Evolutionary conservation across 2,113 vertebrate genomes (phyloP), one percentile per base, ranked within the genome.

Genomic region (Pteruthius melanotis): DNA sequence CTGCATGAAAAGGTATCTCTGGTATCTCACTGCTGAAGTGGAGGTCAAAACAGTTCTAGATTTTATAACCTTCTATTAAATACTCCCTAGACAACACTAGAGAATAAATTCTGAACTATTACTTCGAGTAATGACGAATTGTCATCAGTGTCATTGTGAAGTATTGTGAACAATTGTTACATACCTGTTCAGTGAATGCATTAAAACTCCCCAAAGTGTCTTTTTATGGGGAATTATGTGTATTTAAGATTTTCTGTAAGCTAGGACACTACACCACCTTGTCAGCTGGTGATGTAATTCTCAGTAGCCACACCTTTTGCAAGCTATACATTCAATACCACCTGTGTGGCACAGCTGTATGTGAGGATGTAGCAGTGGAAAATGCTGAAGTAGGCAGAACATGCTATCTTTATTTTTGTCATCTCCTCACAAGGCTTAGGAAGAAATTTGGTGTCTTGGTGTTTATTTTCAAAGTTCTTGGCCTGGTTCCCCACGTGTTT

Each of bases 261-360:
- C 35, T 52, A 24, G 23, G 13, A 39, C 37, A 17, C 45, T 50
- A 17, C 6, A 70, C 17, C 5, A 8, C 75, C 56, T 66, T 84
- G 15, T 61, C 33, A 50, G n/a, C 28, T 50, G 24, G 8, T 40
- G n/a, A 22, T 69, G 11, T 39, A 72, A 19, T 75, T 92, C 70
- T 90, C 30, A 18, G 9, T 47, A 27, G 54, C n/a, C 12, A 8
- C 44, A 37, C 13, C 27, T 87, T 92, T 59, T 54, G 35, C 18
- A 47, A 81, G 31, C 15, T 56, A 0, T 39, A 5, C 1, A 3
- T 59, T 71, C 15, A 53, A 31, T 70, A n/a, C 14, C 12, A 24
- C 21, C 0, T 0, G 5, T 63, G 18, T 23, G 31, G 8, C 53
- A 30, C 64, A 74, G 10, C 17, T 3, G 3, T n/a, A 7, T 40